A percentile compares a stretch with the other conserved stretches of the same genome.
Evolutionary conservation across 2,797 vertebrate genomes (phyloP).

Genomic region (Distichodus sexfasciatus): DNA sequence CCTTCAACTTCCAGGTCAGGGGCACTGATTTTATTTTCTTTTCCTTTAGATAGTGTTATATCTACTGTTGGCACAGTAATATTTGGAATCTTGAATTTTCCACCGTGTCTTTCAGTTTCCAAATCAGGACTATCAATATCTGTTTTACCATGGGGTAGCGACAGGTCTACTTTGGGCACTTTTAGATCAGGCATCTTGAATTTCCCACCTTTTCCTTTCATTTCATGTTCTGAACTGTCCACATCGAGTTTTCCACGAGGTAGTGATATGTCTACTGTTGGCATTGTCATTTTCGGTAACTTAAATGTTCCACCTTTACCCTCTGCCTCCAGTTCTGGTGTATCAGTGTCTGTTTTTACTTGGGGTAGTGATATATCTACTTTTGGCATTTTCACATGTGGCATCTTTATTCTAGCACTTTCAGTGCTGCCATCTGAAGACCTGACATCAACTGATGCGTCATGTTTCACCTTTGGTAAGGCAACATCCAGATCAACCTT

Average conservation of each 20-base stretch:
- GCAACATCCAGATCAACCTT: slow-evolving; percentile 69
- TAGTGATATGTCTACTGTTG: slow-evolving; percentile 59
- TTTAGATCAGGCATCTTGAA: slow-evolving; percentile 4
- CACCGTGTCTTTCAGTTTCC: slow-evolving; percentile 22
- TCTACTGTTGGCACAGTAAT: slow-evolving; percentile 57
- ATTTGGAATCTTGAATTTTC: slow-evolving; percentile 48
- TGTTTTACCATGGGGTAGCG: slow-evolving; percentile 53
- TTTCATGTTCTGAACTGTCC: slow-evolving; percentile 21
- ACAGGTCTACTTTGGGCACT: slow-evolving; percentile 57
- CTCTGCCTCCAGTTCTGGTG: slow-evolving; percentile 29
- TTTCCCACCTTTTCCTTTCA: slow-evolving; percentile 19
- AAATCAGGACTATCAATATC: slow-evolving; percentile 33
- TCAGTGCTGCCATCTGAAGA: slow-evolving; percentile 37
- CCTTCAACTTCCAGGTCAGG: slow-evolving; percentile 37
- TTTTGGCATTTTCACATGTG: slow-evolving; percentile 57
- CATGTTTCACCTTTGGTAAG: slow-evolving; percentile 60
- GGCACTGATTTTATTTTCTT: slow-evolving; percentile 40
- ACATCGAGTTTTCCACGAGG: slow-evolving; percentile 45
- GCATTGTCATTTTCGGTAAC: slow-evolving; percentile 49
- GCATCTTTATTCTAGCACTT: slow-evolving; percentile 42
- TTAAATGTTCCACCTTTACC: slow-evolving; percentile 42
- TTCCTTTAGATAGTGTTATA: slow-evolving; percentile 61
- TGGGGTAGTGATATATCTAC: slow-evolving; percentile 60
- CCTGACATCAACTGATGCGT: slow-evolving; percentile 23
- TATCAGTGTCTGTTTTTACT: slow-evolving; percentile 39